A percentile compares a stretch with the other conserved stretches of the same genome.
Evolutionary conservation across 2,113 vertebrate species (phyloP).

Genomic region (Fulmarus glacialis): DNA sequence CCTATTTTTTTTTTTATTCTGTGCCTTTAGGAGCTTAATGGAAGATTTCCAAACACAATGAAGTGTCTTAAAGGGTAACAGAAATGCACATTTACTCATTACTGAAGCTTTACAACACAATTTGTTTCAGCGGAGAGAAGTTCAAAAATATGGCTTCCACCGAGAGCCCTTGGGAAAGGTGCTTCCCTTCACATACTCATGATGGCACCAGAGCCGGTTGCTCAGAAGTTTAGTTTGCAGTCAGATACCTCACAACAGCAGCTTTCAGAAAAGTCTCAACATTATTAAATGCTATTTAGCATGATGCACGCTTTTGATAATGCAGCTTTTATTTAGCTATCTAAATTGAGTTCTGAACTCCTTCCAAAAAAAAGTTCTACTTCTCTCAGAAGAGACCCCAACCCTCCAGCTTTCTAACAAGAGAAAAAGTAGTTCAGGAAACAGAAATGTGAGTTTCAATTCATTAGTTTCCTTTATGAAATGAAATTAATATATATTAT

Average conservation of each 20-base stretch:
- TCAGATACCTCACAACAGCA: background rate
- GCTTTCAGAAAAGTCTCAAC: background rate
- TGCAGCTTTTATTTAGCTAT: background rate
- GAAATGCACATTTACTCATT: background rate
- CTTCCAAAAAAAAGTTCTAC: background rate
- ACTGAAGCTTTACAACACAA: background rate
- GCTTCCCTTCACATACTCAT: background rate
- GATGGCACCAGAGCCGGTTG: slow-evolving; percentile 27
- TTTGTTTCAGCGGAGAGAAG: background rate
- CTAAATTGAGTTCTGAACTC: background rate
- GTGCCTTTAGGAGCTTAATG: background rate
- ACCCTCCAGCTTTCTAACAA: background rate
- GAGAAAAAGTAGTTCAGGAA: background rate
- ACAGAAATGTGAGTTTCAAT: background rate
- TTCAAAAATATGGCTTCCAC: background rate
- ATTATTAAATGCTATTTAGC: background rate
- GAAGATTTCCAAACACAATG: background rate
- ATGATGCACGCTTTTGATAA: fast-evolving
- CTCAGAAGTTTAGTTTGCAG: background rate
- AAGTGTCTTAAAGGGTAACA: background rate
- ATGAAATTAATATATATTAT: background rate
- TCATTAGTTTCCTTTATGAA: background rate
- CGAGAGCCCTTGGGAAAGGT: background rate
- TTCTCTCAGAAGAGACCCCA: background rate
- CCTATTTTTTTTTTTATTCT: background rate